phyloP scores from a whole-genome alignment of 2,888 invertebrate genomes.

The Cyaniris semiargus region DNA sequence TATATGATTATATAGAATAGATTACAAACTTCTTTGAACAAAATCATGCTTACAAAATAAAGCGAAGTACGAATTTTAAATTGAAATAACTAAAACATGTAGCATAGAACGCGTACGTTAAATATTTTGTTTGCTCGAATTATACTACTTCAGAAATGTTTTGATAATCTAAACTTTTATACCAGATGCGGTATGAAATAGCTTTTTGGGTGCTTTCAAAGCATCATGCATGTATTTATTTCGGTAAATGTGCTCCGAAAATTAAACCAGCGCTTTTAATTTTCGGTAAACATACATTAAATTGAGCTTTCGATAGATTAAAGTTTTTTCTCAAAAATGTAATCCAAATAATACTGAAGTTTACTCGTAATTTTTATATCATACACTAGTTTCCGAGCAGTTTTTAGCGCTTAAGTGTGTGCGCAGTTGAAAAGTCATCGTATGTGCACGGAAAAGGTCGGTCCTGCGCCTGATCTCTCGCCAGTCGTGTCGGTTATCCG shows the following conservation, averaged over 20 bases:
- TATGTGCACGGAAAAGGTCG: too few species aligned
- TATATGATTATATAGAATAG: neutral
- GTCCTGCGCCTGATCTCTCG: too few species aligned
- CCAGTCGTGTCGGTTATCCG: too few species aligned
- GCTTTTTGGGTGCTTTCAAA: neutral
- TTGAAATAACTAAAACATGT: neutral
- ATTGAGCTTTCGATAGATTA: neutral
- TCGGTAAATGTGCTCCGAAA: neutral
- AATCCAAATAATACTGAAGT: too few species aligned
- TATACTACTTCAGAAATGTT: neutral
- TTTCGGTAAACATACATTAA: neutral
- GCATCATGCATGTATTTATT: neutral
- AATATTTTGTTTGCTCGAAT: neutral
- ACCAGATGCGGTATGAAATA: neutral
- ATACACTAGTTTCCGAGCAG: too few species aligned
- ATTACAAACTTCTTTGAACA: neutral
- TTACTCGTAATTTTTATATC: too few species aligned
- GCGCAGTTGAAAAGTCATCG: too few species aligned
- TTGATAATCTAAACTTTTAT: slow-evolving; percentile 1
- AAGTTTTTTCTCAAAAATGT: too few species aligned
- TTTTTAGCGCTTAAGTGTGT: too few species aligned
- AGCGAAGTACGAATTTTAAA: neutral
- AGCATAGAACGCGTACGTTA: neutral
- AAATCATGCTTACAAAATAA: neutral
- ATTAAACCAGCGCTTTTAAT: neutral